These are phyloP conservation scores for Pherbina coryleti DNA, from an alignment of 2,888 invertebrate genomes.

Conservation along the genomic window DNA sequence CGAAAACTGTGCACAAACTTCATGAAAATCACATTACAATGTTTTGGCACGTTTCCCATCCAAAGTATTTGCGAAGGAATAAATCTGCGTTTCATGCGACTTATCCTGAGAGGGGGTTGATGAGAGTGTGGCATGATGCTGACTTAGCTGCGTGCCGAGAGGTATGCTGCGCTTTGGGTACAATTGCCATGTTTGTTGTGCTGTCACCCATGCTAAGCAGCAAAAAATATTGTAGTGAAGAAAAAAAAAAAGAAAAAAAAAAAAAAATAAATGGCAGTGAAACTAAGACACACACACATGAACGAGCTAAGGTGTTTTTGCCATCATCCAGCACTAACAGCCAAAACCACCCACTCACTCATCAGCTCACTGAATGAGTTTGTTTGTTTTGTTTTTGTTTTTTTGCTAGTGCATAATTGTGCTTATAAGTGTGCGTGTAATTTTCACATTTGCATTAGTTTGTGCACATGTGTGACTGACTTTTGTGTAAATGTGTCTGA, in stretches of 20 bases:
- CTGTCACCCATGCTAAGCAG: conserved; percentile 35
- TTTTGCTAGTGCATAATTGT: conserved; percentile 15
- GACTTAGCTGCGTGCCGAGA: background rate
- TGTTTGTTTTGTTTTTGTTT: background rate
- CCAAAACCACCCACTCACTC: background rate
- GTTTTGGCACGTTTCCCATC: conserved; percentile 44
- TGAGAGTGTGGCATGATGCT: background rate
- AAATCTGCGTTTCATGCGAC: conserved; percentile 32
- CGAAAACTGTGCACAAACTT: conserved; percentile 31
- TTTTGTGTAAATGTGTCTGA: background rate
- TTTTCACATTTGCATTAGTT: conserved; percentile 32
- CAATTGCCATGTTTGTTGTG: conserved; percentile 31
- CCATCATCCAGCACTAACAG: background rate
- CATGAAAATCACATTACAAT: conserved; percentile 46
- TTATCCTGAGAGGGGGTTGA: background rate
- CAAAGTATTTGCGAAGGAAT: conserved; percentile 42
- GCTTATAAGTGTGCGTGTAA: conserved; percentile 49
- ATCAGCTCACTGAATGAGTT: background rate
- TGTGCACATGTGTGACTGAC: background rate
- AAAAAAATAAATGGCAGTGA: background rate
- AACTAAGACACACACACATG: background rate
- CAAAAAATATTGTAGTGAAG: background rate
- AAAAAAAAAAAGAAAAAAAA: background rate
- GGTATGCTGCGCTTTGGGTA: background rate
- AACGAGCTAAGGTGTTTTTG: too few species aligned